Base-by-base conservation (phyloP, 2,797 vertebrate species). In the Urocyon cinereoargenteus region DNA sequence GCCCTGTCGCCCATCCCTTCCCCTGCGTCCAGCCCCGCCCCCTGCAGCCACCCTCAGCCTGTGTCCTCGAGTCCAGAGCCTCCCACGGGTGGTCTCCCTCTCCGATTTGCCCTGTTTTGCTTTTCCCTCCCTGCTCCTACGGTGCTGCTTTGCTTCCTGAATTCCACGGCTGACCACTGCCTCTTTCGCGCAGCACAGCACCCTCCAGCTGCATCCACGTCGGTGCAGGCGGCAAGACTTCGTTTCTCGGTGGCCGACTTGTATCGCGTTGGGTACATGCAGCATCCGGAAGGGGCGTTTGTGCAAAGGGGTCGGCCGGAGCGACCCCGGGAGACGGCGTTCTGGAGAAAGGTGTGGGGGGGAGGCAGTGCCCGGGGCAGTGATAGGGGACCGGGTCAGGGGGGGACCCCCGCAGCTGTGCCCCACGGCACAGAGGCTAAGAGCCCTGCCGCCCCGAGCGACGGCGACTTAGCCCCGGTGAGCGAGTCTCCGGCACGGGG, bases 361-460 rank as follows among this genome's bases (percentile, higher is more conserved):
- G 55, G 36, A 7, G 28, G 3, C 26, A 61, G 3, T 15, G 5
- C 31, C 28, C 51, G 16, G 22, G 19, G 22, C 13, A 14, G 10
- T 3, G 21, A 9, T 36, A 11, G 15, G 18, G 18, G 62, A 26
- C 5, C 16, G n/a, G 36, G 62, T n/a, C 49, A 4, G 6, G 11
- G 11, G 40, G 13, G 15, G 36, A 26, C 21, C 5, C 6, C 40
- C 1, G 24, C 22, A 26, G 49, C 87, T 57, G 36, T 21, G 2
- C 34, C 28, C 75, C 7, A 0, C 2, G 18, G 49, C 49, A 19
- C 10, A n/a, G 59, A 40, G 0, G 1, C 0, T 0, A 12, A 2
- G 55, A 82, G n/a, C 78, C 40, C 68, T 9, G 14, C 84, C 62
- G 31, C 40, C 13, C 28, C 2, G 18, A 55, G 73, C 34, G 16